Evolutionary conservation across 2,797 vertebrate genomes (phyloP).

Genomic region (Catamblyrhynchus diadema): DNA sequence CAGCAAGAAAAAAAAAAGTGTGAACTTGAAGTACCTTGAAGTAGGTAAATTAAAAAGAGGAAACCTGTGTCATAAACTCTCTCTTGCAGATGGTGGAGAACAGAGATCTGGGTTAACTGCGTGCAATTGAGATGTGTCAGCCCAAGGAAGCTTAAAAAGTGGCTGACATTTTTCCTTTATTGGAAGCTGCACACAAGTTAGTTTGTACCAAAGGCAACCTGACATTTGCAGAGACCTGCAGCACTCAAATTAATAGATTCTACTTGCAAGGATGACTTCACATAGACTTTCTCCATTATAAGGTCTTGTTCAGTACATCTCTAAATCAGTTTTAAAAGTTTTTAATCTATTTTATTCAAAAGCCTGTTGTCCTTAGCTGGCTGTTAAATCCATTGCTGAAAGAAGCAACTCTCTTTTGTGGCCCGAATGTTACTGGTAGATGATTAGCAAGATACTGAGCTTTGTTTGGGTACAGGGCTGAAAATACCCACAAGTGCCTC

Average conservation of each 20-base stretch:
- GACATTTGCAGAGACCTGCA: slow-evolving; percentile 24
- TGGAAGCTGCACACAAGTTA: background rate
- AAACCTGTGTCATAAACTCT: background rate
- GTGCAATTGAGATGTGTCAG: background rate
- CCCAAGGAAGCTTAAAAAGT: background rate
- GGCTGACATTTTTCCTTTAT: background rate
- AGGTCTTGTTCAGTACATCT: background rate
- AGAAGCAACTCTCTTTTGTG: background rate
- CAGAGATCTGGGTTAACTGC: background rate
- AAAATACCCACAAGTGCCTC: too few relatives aligned
- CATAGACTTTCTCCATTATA: background rate
- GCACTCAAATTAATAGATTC: background rate
- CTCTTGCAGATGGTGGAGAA: background rate
- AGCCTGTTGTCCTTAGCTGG: background rate
- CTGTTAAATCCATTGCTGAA: background rate
- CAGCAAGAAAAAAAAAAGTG: background rate
- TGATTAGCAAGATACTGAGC: background rate
- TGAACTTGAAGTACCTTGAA: background rate
- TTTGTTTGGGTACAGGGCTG: background rate
- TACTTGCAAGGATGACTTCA: background rate
- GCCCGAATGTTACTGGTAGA: background rate
- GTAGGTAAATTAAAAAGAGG: background rate
- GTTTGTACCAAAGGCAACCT: background rate
- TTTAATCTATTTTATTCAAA: background rate
- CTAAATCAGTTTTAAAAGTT: background rate